These are phyloP conservation scores for Drosophila elegans DNA, from an alignment of 1,140 invertebrate genomes.

Conservation along the genomic window DNA sequence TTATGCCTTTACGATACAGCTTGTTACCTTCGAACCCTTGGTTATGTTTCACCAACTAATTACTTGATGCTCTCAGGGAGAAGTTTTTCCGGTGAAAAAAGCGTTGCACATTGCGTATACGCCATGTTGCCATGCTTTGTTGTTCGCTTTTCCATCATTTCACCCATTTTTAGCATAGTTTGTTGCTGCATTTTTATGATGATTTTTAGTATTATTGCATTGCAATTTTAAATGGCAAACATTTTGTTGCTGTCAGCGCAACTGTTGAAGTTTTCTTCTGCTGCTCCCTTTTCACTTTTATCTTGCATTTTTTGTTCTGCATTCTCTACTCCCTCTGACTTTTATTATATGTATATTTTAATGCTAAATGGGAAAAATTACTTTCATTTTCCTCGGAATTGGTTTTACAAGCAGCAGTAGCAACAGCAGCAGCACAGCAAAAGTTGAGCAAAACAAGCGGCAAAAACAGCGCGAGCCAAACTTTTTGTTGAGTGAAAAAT, in stretches of 20 bases:
- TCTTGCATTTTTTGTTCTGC: neutral
- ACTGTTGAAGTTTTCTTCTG: slow-evolving; percentile 28
- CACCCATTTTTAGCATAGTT: slow-evolving; percentile 43
- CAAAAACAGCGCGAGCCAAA: slow-evolving; percentile 52
- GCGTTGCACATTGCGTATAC: slow-evolving; percentile 26
- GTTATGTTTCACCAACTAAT: slow-evolving; percentile 33
- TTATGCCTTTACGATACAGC: neutral
- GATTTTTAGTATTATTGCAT: slow-evolving; percentile 80
- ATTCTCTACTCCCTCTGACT: slow-evolving; percentile 45
- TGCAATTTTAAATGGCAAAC: slow-evolving; percentile 77
- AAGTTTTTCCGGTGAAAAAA: neutral
- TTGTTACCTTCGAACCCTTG: slow-evolving; percentile 12
- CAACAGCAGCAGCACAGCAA: slow-evolving; percentile 31
- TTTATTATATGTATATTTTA: slow-evolving; percentile 75
- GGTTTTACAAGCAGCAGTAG: slow-evolving; percentile 70
- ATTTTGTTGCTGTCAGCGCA: slow-evolving; percentile 71
- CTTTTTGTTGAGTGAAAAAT: slow-evolving; percentile 75
- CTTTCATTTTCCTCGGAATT: slow-evolving; percentile 81
- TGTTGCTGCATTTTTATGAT: slow-evolving; percentile 61
- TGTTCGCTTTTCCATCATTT: slow-evolving; percentile 17
- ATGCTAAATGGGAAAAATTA: slow-evolving; percentile 80
- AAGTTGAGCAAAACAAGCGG: slow-evolving; percentile 66
- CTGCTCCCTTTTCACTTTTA: neutral
- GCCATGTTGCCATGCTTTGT: slow-evolving; percentile 30
- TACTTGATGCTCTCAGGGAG: neutral